phyloP scores from a whole-genome alignment of 92 coral and sea anemone species.

The Epizoanthus fatuus region DNA sequence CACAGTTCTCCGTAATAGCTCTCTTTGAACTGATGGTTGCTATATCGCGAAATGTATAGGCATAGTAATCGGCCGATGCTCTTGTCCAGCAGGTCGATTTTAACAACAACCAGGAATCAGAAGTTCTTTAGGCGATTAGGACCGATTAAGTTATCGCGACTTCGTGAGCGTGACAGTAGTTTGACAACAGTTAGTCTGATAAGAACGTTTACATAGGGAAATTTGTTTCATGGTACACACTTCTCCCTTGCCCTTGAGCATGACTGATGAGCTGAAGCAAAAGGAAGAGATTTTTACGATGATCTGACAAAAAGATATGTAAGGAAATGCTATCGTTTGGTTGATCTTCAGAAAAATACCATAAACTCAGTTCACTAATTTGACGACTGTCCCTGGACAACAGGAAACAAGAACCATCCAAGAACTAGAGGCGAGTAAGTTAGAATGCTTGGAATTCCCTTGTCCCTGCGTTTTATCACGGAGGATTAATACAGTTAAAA shows the following conservation, averaged over 20 bases:
- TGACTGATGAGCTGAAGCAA: background rate
- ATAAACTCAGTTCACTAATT: background rate
- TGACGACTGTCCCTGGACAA: background rate
- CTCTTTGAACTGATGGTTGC: too few species aligned
- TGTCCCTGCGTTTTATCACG: slow-evolving; percentile 30
- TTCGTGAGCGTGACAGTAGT: background rate
- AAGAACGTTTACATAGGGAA: background rate
- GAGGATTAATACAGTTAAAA: slow-evolving; percentile 17
- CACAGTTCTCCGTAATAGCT: too few species aligned
- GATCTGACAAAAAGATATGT: background rate
- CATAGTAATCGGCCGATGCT: too few species aligned
- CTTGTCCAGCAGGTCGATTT: too few species aligned
- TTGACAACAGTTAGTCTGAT: too few species aligned
- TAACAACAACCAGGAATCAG: too few species aligned
- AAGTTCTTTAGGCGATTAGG: too few species aligned
- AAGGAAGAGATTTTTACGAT: background rate
- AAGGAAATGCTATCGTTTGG: background rate
- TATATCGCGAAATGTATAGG: too few species aligned
- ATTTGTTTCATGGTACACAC: background rate
- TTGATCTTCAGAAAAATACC: background rate
- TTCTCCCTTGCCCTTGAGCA: background rate
- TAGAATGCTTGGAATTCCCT: slow-evolving; percentile 13
- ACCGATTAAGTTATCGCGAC: background rate
- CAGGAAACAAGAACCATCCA: background rate
- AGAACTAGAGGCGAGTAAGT: background rate